These are phyloP conservation scores for Chymomyza costata DNA, from an alignment of 1,140 invertebrate genomes.

Conservation along the genomic window DNA sequence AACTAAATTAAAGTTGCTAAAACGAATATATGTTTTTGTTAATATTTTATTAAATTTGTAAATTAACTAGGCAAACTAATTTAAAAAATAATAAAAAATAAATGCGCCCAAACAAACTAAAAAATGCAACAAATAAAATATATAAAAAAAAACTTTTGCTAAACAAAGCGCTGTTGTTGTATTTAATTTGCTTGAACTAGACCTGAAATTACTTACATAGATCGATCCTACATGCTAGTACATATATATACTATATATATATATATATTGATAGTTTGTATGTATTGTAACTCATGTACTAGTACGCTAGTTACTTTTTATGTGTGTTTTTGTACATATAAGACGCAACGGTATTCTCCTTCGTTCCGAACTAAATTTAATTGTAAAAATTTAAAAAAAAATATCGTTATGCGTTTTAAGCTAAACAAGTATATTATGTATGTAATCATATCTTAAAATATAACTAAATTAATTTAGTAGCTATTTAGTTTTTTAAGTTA, in stretches of 20 bases:
- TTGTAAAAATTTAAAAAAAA: slow-evolving; percentile 19
- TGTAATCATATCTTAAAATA: slow-evolving; percentile 13
- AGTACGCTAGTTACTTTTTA: slow-evolving; percentile 44
- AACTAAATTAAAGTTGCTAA: no score
- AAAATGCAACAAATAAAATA: slow-evolving; percentile 16
- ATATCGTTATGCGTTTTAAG: slow-evolving; percentile 68
- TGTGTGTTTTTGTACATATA: slow-evolving; percentile 15
- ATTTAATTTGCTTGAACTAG: no score
- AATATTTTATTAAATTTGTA: slow-evolving; percentile 49
- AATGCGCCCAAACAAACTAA: slow-evolving; percentile 2
- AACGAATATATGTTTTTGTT: slow-evolving; percentile 48
- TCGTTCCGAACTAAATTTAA: no score
- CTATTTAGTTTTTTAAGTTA: slow-evolving; percentile 39
- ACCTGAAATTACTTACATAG: slow-evolving; percentile 3
- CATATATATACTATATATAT: no score
- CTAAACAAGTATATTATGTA: slow-evolving; percentile 61
- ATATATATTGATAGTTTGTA: no score
- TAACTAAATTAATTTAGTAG: slow-evolving; percentile 61
- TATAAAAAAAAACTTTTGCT: not conserved
- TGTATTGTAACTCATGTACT: slow-evolving; percentile 49
- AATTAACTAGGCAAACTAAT: slow-evolving; percentile 24
- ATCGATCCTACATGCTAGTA: slow-evolving; percentile 7
- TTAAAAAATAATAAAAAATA: slow-evolving; percentile 9
- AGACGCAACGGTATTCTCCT: slow-evolving; percentile 37
- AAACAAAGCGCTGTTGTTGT: no score